Percentiles rank a stretch among this genome's conserved stretches.
Evolutionary conservation across 2,888 invertebrate species (phyloP).

Genomic region (Suillia variegata): DNA sequence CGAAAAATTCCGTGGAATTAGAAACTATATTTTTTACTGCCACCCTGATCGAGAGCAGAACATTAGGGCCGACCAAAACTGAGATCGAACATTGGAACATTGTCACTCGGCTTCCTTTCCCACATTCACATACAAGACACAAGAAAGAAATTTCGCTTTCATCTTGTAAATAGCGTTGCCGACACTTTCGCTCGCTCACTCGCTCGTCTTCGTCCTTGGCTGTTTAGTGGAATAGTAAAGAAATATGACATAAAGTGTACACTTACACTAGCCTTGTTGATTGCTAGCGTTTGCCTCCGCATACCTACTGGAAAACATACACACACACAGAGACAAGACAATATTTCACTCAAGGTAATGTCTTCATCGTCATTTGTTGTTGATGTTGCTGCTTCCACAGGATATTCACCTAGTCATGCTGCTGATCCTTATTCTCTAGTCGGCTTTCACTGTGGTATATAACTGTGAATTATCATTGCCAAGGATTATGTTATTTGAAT

Average conservation of each 20-base stretch:
- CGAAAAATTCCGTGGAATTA: conserved; percentile 28
- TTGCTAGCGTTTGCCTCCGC: neutral
- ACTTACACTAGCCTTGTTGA: neutral
- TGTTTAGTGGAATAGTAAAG: too few species aligned
- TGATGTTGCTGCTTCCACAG: neutral
- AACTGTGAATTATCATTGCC: conserved; percentile 27
- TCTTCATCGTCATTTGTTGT: conserved; percentile 17
- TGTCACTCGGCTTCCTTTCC: conserved; percentile 4
- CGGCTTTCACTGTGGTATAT: neutral
- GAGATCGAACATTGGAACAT: neutral
- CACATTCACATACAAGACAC: conserved; percentile 13
- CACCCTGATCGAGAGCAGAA: conserved; percentile 38
- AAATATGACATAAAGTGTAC: too few species aligned
- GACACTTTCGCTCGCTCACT: conserved; percentile 9
- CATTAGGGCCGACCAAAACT: conserved; percentile 22
- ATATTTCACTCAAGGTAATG: conserved; percentile 27
- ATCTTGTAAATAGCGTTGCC: conserved; percentile 24
- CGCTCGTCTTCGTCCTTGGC: too few species aligned
- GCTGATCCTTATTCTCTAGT: conserved; percentile 11
- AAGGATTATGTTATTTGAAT: conserved; percentile 16
- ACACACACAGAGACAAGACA: neutral
- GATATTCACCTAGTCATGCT: conserved; percentile 20
- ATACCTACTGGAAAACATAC: neutral
- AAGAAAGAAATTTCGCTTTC: conserved; percentile 16
- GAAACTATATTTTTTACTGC: conserved; percentile 18